Evolutionary conservation across 2,113 vertebrate genomes (phyloP).

Genomic region (Axis porcinus): DNA sequence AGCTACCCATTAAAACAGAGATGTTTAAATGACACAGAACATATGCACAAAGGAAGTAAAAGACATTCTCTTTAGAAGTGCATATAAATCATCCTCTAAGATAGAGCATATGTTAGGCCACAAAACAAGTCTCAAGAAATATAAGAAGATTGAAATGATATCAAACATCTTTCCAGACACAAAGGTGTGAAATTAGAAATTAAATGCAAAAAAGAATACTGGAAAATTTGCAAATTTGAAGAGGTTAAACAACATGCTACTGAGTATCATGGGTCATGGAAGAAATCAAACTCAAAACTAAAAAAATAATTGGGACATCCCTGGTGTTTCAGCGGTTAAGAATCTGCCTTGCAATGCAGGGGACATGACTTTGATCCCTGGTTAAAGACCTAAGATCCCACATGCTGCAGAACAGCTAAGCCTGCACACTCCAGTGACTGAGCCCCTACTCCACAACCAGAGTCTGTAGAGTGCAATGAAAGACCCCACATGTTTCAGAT

Average conservation of each 20-base stretch:
- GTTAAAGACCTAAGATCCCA: background rate
- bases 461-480: no score
- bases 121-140: background rate
- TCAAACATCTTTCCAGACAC: background rate
- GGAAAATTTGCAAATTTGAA: background rate
- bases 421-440: no score
- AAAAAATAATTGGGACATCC: background rate
- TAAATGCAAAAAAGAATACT: background rate
- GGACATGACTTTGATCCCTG: background rate
- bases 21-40: background rate
- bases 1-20: background rate
- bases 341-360: background rate
- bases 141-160: background rate
- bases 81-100: background rate
- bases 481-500: no score
- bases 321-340: background rate
- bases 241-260: background rate
- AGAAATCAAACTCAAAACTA: background rate
- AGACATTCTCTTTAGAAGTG: background rate
- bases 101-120: background rate
- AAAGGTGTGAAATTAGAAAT: background rate
- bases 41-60: background rate
- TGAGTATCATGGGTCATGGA: background rate
- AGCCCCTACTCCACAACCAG: no score
- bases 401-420: fast-evolving